Base-by-base conservation (phyloP, 2,888 invertebrate genomes). In the Glyphotaelius pellucidus region DNA sequence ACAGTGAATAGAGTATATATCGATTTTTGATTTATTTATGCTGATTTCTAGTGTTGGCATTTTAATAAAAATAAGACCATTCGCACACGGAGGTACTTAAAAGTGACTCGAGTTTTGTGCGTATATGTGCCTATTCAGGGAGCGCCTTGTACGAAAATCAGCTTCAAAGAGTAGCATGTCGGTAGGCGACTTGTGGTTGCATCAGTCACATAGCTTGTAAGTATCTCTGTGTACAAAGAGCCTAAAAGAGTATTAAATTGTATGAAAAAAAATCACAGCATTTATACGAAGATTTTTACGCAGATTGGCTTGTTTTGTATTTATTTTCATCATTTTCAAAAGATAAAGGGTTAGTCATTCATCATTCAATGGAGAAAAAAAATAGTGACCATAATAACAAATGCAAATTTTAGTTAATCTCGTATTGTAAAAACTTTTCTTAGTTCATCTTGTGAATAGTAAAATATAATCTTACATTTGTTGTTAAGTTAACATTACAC, bases 381-480 rank as follows among this genome's bases (percentile, higher is more conserved):
- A 25, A 5, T 67, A 67, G 67, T 25, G 25, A 67, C 67, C 32
- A 67, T 67, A 67, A 67, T 67, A 67, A 67, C 67, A n/a, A 67
- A 67, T 67, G 67, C 67, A 67, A 67, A 67, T 67, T 67, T 67
- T 67, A 67, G 67, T 67, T 67, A 67, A 67, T 67, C 67, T 67
- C 67, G 67, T 67, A 67, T 67, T 67, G 67, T 67, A 67, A 67
- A 67, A 67, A 67, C 25, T 5, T 67, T 67, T 67, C 67, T 67
- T 67, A 67, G 67, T 67, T 67, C 67, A 67, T 67, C 67, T 67
- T 67, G 67, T 67, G 67, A 67, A 67, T 67, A 67, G 67, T 67
- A 25, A 67, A 19, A 67, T n/a, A 67, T 67, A n/a, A 67, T 67
- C 67, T 7, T 67, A 67, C 67, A 67, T 25, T 67, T 67, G 67